Base-by-base conservation (phyloP, 2,113 vertebrate genomes). In the Columba livia region DNA sequence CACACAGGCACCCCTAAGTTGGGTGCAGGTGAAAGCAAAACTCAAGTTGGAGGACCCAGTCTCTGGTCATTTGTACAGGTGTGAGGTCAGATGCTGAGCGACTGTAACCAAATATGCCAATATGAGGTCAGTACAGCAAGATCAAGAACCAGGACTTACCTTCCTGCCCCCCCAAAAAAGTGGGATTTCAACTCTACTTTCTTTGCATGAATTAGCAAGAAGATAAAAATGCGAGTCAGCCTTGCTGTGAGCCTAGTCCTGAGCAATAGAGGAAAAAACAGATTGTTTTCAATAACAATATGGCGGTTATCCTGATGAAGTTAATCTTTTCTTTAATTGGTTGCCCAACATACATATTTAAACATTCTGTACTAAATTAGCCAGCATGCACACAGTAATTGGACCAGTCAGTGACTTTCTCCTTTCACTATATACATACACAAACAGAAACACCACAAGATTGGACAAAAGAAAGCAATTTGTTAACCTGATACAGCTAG, bases 261-360 rank as follows among this genome's bases (percentile, higher is more conserved):
- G 84, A 94, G 73, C 71, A 71, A 38, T 1, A 73, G 58, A 90
- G 82, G 70, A 80, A 81, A 79, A 81, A 92, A 1, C 26, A 85
- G 44, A 50, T 87, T 94, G 85, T 75, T 94, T 93, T 92, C 72
- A 93, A 80, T 88, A 72, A 90, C 10, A 1, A 72, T 94, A 93
- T 73, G 89, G 87, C 85, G 90, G 79, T 66, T 96, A 89, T 40
- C 71, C 86, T 67, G 69, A 89, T 93, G 77, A 90, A 91, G 93
- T 95, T 97, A 94, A 91, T 93, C 79, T 93, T 92, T 93, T 78
- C 92, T 97, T 97, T 95, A 95, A 96, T 97, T 75, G 67, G 92
- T 82, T 92, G 84, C 93, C 93, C 86, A 89, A 95, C 89, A 95
- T 95, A 94, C 95, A 90, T 40, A 75, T 65, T 89, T 87, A 88